These are phyloP conservation scores for Platyrinchus mystaceus DNA, from an alignment of 2,797 vertebrate species.

Conservation along the genomic window DNA sequence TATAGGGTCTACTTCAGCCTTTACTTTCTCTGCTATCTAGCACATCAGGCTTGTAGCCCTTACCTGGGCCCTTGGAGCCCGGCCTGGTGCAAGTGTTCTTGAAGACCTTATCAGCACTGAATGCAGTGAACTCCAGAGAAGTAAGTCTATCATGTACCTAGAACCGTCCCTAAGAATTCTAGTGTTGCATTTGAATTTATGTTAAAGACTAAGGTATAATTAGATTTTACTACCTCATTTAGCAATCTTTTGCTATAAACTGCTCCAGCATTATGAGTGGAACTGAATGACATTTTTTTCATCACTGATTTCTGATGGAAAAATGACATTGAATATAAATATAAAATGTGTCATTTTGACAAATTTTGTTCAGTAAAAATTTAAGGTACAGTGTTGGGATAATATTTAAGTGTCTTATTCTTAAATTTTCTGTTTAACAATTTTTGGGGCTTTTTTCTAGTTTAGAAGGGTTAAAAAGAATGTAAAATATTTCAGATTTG, in stretches of 20 bases:
- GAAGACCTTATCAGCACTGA: neutral
- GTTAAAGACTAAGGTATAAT: conserved; percentile 34
- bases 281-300: neutral
- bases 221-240: conserved; percentile 54
- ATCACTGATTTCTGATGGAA: neutral
- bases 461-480: neutral
- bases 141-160: neutral
- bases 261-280: neutral
- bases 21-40: neutral
- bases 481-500: neutral
- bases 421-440: neutral
- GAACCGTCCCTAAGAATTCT: neutral
- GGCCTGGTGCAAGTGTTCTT: neutral
- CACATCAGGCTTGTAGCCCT: neutral
- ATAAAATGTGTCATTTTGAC: conserved; percentile 15
- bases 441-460: neutral
- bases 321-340: neutral
- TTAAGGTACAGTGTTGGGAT: neutral
- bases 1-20: neutral
- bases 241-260: neutral
- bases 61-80: neutral
- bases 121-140: neutral
- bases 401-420: neutral
- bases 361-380: conserved; percentile 17
- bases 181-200: neutral